Evolutionary conservation across 2,797 vertebrate genomes (phyloP).

Genomic region (Rhynchonycteris naso): DNA sequence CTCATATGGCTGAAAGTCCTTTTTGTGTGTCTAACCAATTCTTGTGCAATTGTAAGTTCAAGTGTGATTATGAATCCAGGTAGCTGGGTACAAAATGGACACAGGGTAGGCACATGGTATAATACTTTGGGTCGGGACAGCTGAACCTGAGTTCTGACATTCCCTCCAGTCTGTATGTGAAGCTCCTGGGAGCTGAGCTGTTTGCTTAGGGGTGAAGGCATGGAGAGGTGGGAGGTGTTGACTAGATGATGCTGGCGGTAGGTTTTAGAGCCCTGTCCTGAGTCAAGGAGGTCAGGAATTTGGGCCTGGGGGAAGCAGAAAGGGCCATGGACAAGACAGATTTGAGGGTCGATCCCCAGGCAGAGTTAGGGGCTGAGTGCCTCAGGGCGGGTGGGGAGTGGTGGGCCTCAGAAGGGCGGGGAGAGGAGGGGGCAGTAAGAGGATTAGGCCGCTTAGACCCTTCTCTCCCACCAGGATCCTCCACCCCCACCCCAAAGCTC

Average conservation of each 20-base stretch:
- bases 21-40: background rate
- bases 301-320: conserved; percentile 22
- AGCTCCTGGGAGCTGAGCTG: background rate
- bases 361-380: conserved; percentile 85
- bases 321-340: conserved; percentile 41
- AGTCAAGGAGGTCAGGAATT: conserved; percentile 42
- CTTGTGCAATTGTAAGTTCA: conserved; percentile 5
- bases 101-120: background rate
- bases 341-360: conserved; percentile 90
- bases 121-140: background rate
- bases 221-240: background rate
- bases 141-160: background rate
- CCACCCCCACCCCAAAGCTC: conserved; percentile 83
- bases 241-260: conserved; percentile 81
- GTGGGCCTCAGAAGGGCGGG: conserved; percentile 89
- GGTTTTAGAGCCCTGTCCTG: conserved; percentile 86
- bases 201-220: background rate
- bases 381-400: background rate
- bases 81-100: background rate
- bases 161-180: background rate
- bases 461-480: conserved; percentile 88
- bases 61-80: conserved; percentile 1
- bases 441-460: conserved; percentile 99
- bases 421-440: conserved; percentile 95
- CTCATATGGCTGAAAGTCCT: background rate